Base-by-base conservation (phyloP, 2,113 vertebrate genomes). In the Mungos mungo region DNA sequence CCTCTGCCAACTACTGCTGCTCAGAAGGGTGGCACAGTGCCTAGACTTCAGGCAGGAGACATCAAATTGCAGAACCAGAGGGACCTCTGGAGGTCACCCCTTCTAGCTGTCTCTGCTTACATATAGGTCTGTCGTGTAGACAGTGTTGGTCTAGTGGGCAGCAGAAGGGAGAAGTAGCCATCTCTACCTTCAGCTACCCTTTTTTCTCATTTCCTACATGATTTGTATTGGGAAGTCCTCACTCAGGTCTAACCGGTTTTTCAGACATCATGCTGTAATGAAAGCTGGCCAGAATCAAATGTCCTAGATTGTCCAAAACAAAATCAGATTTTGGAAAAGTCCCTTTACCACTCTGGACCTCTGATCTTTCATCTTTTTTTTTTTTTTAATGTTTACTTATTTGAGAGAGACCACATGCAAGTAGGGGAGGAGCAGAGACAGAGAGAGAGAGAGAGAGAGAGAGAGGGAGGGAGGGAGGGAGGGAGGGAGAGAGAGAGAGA, bases 1-100 rank as follows among this genome's bases (percentile, higher is more conserved):
- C 88, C 87, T 90, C 86, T 97, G 96, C 96, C 95, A 97, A 65
- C 92, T 90, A 80, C 90, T 86, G 80, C 90, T 97, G 96, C 96
- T 93, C 88, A 88, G 96, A 97, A 96, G 35, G 38, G 90, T 97
- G 97, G 96, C 96, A 96, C 87, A 72, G 68, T 85, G 96, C 96
- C 96, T 97, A 65, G 84, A 85, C 80, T 96, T 93, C 74, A 96
- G 92, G 81, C 65, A 84, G 81, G 90, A 96, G 63, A 54, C 54
- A 88, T 35, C 81, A 93, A 91, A 93, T 96, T 92, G 95, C 74
- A 96, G 84, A 94, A 84, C 76, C 87, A 85, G 65, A 92, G 96
- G 92, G 90, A 94, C 71, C 47, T 94, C 96, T 93, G 94, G 95
- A 97, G 84, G 76, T 97, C 97, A 94, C 80, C 52, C 76, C 69